Conservation (phyloP, 2,888 invertebrate species). For the Caenorhabditis sp. region DNA sequence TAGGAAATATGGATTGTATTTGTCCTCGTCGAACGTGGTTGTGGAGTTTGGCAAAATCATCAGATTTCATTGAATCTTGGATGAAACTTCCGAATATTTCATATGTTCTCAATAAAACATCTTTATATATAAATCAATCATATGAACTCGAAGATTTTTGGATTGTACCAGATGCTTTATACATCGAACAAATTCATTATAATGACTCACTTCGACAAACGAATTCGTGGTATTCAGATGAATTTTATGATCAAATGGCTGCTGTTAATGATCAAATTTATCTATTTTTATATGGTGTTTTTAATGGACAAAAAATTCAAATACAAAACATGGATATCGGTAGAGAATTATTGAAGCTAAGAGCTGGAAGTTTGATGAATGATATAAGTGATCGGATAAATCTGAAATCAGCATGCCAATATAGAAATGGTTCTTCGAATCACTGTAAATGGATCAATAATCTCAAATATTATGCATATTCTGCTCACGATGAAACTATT, state of each 20-base stretch:
- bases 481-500: constrained; percentile 52
- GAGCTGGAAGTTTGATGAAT: constrained; percentile 22
- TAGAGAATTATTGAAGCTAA: background rate
- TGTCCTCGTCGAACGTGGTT: constrained; percentile 25
- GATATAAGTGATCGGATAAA: constrained; percentile 18
- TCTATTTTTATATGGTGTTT: constrained; percentile 41
- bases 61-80: background rate
- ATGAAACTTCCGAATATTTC: background rate
- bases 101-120: constrained; percentile 5
- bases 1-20: constrained; percentile 32
- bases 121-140: constrained; percentile 1
- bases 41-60: constrained; percentile 33
- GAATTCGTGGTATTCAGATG: constrained; percentile 27
- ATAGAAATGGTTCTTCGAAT: background rate
- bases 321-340: constrained; percentile 8
- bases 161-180: constrained; percentile 24
- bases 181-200: constrained; percentile 20
- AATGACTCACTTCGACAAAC: constrained; percentile 3
- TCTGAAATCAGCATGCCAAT: background rate
- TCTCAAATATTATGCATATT: constrained; percentile 4
- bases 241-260: constrained; percentile 12
- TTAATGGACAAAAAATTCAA: constrained; percentile 7
- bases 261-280: constrained; percentile 34
- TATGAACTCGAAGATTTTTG: constrained; percentile 32
- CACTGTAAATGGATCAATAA: constrained; percentile 6